Evolutionary conservation across 2,113 vertebrate genomes (phyloP).

Genomic region (Menura novaehollandiae): DNA sequence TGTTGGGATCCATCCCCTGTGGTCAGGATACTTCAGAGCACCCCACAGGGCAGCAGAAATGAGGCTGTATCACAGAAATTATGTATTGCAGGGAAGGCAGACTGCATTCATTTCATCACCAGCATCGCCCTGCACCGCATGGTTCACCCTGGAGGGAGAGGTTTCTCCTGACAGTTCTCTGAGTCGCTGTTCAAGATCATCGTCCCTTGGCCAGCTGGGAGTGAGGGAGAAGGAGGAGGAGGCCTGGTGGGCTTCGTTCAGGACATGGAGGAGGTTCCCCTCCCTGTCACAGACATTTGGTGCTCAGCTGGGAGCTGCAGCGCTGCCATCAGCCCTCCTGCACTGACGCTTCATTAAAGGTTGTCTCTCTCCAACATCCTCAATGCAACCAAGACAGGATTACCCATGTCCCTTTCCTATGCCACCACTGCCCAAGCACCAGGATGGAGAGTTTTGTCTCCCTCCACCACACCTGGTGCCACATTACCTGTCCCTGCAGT

Average conservation of each 20-base stretch:
- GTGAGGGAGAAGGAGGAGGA: not conserved
- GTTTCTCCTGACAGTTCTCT: not conserved
- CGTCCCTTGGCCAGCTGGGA: not conserved
- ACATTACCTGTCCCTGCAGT: not conserved
- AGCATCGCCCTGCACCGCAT: fast-evolving
- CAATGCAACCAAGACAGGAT: fast-evolving
- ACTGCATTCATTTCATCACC: not conserved
- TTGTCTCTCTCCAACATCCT: not conserved
- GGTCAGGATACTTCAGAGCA: not conserved
- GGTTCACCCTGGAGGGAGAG: not conserved
- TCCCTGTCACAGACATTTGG: not conserved
- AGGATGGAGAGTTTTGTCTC: not conserved
- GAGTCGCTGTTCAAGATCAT: not conserved
- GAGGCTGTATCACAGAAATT: not conserved
- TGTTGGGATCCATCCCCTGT: not conserved
- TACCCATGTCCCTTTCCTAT: not conserved
- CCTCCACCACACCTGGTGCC: not conserved
- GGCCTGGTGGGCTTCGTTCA: not conserved
- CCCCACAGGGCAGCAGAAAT: not conserved
- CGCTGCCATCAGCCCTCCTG: not conserved
- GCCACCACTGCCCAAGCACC: not conserved
- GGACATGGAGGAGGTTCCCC: fast-evolving
- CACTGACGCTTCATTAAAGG: fast-evolving
- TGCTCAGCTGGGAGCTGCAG: not conserved
- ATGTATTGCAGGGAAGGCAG: fast-evolving